Conservation (phyloP, 2,888 invertebrate species). For the Sphecodes monilicornis region DNA sequence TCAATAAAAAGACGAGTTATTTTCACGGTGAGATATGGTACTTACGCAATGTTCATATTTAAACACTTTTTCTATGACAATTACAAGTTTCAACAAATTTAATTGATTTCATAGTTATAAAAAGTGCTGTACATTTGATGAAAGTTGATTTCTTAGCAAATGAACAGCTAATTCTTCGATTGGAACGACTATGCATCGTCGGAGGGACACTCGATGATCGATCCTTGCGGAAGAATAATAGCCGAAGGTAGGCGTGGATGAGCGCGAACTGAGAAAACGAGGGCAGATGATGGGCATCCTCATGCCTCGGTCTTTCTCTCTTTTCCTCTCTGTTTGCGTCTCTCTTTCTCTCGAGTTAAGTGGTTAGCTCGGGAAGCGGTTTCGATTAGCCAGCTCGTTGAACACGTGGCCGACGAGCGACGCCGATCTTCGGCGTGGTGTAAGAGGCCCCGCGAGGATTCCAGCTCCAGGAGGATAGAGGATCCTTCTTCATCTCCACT, state of each 20-base stretch:
- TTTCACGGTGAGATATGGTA: no score
- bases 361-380: conserved; percentile 73
- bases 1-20: no score
- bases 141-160: no score
- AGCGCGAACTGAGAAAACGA: conserved; percentile 42
- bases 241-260: conserved; percentile 45
- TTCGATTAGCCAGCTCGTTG: conserved; percentile 79
- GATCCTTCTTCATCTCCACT: conserved; percentile 27
- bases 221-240: conserved; percentile 39
- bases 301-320: not conserved
- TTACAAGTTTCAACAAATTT: no score
- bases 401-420: conserved; percentile 57
- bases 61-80: no score
- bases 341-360: conserved; percentile 63
- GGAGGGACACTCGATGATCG: conserved; percentile 14
- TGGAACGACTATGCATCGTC: no score
- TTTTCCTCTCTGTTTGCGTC: conserved; percentile 4
- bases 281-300: conserved; percentile 53
- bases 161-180: no score
- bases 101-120: no score
- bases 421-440: conserved; percentile 49
- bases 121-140: no score
- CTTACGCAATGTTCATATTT: no score
- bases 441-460: conserved; percentile 52
- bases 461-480: conserved; percentile 17